These are phyloP conservation scores for Noctua janthe DNA, from an alignment of 2,888 invertebrate genomes.

Conservation along the genomic window DNA sequence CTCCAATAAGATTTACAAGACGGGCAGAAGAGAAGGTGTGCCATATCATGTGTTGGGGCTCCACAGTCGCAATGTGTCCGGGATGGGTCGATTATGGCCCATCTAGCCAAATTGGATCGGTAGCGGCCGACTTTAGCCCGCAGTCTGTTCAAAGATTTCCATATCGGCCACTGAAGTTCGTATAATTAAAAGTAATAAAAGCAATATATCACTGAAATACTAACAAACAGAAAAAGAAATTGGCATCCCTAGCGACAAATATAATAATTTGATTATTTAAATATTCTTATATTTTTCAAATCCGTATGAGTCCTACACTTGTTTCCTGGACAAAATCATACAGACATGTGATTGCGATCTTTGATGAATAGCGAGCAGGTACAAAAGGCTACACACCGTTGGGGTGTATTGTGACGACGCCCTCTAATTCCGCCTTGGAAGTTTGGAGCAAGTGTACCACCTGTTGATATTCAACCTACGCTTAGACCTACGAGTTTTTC, in stretches of 20 bases:
- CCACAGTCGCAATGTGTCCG: too few relatives aligned
- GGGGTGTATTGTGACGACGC: constrained; percentile 35
- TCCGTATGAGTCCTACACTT: constrained; percentile 2
- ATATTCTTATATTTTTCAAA: constrained; percentile 24
- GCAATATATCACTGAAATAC: background rate
- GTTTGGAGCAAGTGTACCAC: constrained; percentile 51
- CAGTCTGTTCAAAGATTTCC: too few relatives aligned
- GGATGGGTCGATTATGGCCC: too few relatives aligned
- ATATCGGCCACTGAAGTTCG: too few relatives aligned
- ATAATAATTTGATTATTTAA: background rate
- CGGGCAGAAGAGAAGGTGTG: too few relatives aligned
- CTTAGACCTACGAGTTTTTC: background rate
- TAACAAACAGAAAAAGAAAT: background rate
- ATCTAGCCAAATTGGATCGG: too few relatives aligned
- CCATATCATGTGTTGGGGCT: too few relatives aligned
- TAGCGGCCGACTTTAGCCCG: too few relatives aligned
- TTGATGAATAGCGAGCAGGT: constrained; percentile 38
- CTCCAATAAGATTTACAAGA: too few relatives aligned
- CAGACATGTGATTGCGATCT: constrained; percentile 36
- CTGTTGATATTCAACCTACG: constrained; percentile 45
- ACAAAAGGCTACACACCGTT: constrained; percentile 24
- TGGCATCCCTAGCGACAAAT: background rate
- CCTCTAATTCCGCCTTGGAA: constrained; percentile 14
- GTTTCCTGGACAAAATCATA: constrained; percentile 26
- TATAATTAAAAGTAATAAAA: too few relatives aligned